These are phyloP conservation scores for Xenus cinereus DNA, from an alignment of 2,113 vertebrate species.

Conservation along the genomic window DNA sequence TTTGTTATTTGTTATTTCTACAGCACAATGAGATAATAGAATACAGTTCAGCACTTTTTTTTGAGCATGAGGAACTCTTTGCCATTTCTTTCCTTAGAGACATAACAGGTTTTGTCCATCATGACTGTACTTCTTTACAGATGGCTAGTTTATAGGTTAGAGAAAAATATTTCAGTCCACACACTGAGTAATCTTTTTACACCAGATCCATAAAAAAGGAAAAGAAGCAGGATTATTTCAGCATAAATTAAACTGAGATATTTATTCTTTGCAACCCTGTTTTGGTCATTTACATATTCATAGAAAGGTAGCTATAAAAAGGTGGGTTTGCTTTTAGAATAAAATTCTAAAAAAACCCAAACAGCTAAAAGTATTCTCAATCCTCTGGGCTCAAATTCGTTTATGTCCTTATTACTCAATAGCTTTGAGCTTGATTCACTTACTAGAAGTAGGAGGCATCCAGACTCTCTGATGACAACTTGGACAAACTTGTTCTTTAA, in stretches of 20 bases:
- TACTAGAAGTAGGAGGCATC: not conserved
- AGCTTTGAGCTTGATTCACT: not conserved
- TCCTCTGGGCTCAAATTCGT: not conserved
- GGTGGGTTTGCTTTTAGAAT: not conserved
- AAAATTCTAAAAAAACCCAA: not conserved
- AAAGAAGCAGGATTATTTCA: not conserved
- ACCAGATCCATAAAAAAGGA: not conserved
- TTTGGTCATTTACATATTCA: not conserved
- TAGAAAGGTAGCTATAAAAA: not conserved
- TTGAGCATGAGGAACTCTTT: not conserved
- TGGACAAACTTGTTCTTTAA: not conserved
- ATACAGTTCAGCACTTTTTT: not conserved
- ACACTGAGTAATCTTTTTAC: rapidly evolving
- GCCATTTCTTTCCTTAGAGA: not conserved
- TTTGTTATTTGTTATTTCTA: not conserved
- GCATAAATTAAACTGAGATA: not conserved
- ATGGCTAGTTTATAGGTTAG: not conserved
- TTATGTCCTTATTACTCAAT: not conserved
- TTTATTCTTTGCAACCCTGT: not conserved
- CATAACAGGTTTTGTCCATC: not conserved
- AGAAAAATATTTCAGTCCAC: not conserved
- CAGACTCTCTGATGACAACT: not conserved
- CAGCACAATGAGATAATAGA: not conserved
- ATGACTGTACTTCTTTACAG: not conserved
- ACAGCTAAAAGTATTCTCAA: not conserved